Evolutionary conservation across 1,140 invertebrate species (phyloP), one percentile per base, ranked within the genome.

Genomic region (Orchestia grillus): DNA sequence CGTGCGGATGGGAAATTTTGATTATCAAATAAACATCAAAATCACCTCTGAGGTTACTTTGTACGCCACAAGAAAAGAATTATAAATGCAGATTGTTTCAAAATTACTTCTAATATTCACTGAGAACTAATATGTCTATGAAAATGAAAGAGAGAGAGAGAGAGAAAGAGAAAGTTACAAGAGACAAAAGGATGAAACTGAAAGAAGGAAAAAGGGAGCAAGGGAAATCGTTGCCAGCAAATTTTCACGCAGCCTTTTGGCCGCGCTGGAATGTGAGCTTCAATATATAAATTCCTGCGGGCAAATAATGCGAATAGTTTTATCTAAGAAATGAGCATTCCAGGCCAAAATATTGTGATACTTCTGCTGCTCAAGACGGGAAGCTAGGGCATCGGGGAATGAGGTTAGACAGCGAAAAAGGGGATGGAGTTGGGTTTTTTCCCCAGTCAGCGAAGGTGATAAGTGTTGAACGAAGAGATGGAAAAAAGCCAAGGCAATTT

Each of bases 241-340:
- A 77, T 77, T 77, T 77, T 77, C 28, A 28, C 3, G 62, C 36
- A 77, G 36, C 62, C 62, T 77, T 77, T n/a, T 28, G 36, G 15
- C 62, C 1, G 11, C 62, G 11, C 62, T 77, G 88, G 88, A 90
- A 90, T 90, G 3, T 44, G 41, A 90, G 88, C 88, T 90, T 90
- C 88, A 90, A 90, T 90, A 90, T 90, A 90, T 41, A 90, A 90
- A 90, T 90, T 90, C 88, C 88, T 90, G 88, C 43, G 88, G 88
- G 88, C 88, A 90, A 90, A 90, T 90, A 90, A 90, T 90, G 88
- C 88, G 41, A 41, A 90, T 90, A 90, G 11, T 90, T 90, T 90
- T 90, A 44, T 44, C 43, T 90, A 44, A 41, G n/a, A 42, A 44
- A 90, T 44, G 88, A 90, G 88, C 88, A 41, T 42, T 42, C 88